phyloP scores from a whole-genome alignment of 2,113 vertebrate species.

The Chaetorhynchus papuensis region DNA sequence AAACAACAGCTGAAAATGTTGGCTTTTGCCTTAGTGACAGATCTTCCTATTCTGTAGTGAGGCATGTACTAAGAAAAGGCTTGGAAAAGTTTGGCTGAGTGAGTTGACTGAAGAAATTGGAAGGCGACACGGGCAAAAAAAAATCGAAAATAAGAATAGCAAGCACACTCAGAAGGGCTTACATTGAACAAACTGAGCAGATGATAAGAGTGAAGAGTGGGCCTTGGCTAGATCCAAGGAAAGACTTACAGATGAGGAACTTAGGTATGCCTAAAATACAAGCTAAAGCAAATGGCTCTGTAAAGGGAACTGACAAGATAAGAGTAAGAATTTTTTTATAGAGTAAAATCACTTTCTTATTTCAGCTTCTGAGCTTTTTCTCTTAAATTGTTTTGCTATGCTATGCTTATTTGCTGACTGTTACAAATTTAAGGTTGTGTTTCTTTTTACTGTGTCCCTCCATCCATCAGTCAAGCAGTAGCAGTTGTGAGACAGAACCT shows the following conservation, averaged over 20 bases:
- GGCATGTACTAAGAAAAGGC: conserved; percentile 16
- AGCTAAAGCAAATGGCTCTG: not conserved
- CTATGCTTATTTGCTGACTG: conserved; percentile 32
- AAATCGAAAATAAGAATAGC: conserved; percentile 2
- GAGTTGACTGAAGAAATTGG: conserved; percentile 16
- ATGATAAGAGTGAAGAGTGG: conserved; percentile 5
- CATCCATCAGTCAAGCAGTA: conserved; percentile 54
- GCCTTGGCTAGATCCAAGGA: conserved; percentile 4
- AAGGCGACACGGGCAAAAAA: not conserved
- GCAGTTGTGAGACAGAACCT: conserved; percentile 63
- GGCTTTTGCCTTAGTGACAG: conserved; percentile 15
- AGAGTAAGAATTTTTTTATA: not conserved
- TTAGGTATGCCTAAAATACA: conserved; percentile 16
- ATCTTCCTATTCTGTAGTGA: conserved; percentile 4
- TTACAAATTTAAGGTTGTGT: conserved; percentile 34
- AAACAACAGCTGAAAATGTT: conserved; percentile 37
- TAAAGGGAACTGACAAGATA: not conserved
- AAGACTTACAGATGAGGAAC: not conserved
- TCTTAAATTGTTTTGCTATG: not conserved
- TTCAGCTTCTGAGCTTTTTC: not conserved
- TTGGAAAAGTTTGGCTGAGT: conserved; percentile 18
- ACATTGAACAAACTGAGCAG: not conserved
- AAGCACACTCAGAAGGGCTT: not conserved
- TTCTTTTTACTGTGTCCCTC: conserved; percentile 27
- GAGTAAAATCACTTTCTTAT: not conserved